Conservation (phyloP, 2,888 invertebrate species). For the Ceriagrion tenellum region DNA sequence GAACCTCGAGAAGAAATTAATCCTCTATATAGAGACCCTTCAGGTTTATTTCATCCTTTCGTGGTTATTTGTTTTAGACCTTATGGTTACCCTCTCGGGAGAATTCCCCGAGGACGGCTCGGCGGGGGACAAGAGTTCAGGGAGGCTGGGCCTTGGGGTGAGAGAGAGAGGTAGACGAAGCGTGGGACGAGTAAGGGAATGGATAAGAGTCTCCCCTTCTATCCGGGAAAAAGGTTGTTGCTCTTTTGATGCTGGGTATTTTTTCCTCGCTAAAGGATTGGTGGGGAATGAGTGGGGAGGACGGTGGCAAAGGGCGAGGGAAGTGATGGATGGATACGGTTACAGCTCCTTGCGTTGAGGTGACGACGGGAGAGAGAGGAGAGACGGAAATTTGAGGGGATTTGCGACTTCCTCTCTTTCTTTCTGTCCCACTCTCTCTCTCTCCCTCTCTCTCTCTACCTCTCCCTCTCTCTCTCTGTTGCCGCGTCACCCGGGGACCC, state of each 20-base stretch:
- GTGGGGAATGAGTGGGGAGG: neutral
- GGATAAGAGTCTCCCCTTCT: neutral
- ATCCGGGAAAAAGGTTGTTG: neutral
- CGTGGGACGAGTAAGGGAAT: neutral
- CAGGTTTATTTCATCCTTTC: no score
- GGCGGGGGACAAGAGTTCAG: neutral
- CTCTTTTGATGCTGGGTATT: neutral
- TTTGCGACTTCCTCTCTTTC: neutral
- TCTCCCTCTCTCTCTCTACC: no score
- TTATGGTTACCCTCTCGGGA: neutral
- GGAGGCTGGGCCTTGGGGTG: neutral
- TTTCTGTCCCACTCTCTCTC: no score
- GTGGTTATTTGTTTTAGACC: neutral
- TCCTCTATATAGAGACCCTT: no score
- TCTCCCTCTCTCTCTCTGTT: no score
- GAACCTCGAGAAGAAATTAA: no score
- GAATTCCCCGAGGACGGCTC: neutral
- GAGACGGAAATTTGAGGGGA: constrained; percentile 24
- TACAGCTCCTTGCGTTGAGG: constrained; percentile 15
- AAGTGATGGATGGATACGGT: constrained; percentile 16
- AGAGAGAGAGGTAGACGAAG: neutral
- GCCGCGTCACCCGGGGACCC: neutral
- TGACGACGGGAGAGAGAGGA: neutral
- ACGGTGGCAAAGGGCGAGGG: neutral
- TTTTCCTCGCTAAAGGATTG: neutral